Evolutionary conservation across 2,888 invertebrate species (phyloP).

Genomic region (Drosophila affinis): DNA sequence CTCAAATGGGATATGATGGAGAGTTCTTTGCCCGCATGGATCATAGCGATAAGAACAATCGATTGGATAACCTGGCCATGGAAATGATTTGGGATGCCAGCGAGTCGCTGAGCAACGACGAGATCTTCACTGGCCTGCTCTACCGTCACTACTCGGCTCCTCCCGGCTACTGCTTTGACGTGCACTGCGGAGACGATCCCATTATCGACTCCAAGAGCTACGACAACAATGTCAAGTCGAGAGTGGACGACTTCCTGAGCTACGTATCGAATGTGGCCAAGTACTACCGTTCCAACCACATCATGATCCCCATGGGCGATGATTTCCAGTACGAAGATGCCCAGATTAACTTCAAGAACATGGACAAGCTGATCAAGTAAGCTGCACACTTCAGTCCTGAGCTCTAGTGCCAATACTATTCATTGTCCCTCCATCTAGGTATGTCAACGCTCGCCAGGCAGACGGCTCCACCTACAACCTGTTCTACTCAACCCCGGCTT

Average conservation of each 20-base stretch:
- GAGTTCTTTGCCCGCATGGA: constrained; percentile 94
- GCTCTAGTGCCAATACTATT: not conserved
- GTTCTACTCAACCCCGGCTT: constrained; percentile 93
- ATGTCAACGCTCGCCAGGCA: constrained; percentile 74
- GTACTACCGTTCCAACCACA: constrained; percentile 88
- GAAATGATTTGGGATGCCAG: constrained; percentile 94
- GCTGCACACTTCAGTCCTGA: rapidly evolving
- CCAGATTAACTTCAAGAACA: constrained; percentile 40
- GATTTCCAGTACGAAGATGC: constrained; percentile 84
- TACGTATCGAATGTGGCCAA: constrained; percentile 85
- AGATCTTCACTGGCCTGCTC: constrained; percentile 93
- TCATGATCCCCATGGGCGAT: constrained; percentile 96
- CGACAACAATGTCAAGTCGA: constrained; percentile 91
- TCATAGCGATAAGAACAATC: constrained; percentile 90
- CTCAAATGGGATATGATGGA: constrained; percentile 95
- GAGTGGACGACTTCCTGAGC: constrained; percentile 87
- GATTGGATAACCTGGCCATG: constrained; percentile 86
- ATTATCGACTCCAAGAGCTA: constrained; percentile 93
- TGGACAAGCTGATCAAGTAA: constrained; percentile 37
- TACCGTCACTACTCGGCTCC: constrained; percentile 94
- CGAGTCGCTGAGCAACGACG: constrained; percentile 86
- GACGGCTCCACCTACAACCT: constrained; percentile 89
- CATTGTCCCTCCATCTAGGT: not conserved
- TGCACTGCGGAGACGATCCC: constrained; percentile 92
- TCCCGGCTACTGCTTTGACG: constrained; percentile 96